Evolutionary conservation across 2,797 vertebrate genomes (phyloP).

Genomic region (Lepilemur septentrionalis): DNA sequence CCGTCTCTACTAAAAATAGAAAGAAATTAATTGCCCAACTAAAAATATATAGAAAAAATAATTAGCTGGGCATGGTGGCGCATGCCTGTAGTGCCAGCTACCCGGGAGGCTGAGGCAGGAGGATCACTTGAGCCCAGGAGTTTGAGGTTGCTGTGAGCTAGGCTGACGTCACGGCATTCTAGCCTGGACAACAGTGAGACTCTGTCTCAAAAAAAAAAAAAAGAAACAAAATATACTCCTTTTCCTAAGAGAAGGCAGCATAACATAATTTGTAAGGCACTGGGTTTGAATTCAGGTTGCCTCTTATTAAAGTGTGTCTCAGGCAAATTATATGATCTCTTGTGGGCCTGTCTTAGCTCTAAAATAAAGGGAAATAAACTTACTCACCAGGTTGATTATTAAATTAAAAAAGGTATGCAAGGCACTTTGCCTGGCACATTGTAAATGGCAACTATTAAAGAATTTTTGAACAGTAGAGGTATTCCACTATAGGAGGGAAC

Average conservation of each 20-base stretch:
- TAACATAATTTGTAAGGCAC: background rate
- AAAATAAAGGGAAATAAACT: background rate
- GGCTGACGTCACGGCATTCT: too few species aligned
- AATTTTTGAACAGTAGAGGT: background rate
- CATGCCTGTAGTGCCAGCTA: too few species aligned
- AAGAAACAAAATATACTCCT: background rate
- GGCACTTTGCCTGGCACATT: background rate
- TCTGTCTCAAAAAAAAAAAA: too few species aligned
- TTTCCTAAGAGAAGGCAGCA: background rate
- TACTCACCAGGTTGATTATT: background rate
- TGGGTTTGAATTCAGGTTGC: background rate
- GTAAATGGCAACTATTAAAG: background rate
- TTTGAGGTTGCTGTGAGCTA: too few species aligned
- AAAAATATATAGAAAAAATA: too few species aligned
- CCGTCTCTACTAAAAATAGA: too few species aligned
- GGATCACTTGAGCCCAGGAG: too few species aligned
- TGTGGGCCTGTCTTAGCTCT: background rate
- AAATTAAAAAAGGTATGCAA: background rate
- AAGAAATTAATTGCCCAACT: too few species aligned
- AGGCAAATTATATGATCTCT: background rate
- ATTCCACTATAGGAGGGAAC: background rate
- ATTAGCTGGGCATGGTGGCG: too few species aligned
- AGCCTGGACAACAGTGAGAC: too few species aligned
- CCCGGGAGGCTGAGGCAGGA: too few species aligned
- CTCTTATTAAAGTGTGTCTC: background rate